Evolutionary conservation across 53 echinoderm and acorn worm species (phyloP).

Genomic region (Antedon mediterranea): DNA sequence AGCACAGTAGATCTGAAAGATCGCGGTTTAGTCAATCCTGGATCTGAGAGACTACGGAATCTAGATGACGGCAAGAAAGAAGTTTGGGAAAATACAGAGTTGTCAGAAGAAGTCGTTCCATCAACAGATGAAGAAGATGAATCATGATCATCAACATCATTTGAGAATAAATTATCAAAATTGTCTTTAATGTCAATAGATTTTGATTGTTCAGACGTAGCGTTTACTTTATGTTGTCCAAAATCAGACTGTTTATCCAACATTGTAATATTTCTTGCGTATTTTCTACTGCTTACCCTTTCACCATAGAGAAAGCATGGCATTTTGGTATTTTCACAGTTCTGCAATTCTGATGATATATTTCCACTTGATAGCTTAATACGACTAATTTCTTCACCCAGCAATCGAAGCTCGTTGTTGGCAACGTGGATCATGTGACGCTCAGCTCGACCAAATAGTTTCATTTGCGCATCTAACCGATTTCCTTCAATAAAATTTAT

Average conservation of each 20-base stretch:
- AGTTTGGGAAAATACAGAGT: neutral
- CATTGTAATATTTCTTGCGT: neutral
- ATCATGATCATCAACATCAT: neutral
- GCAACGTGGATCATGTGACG: slow-evolving; percentile 37
- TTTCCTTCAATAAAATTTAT: slow-evolving; percentile 57
- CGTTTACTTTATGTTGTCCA: neutral
- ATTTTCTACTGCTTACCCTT: slow-evolving; percentile 46
- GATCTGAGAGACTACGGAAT: neutral
- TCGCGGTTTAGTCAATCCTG: neutral
- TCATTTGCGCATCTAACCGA: slow-evolving; percentile 26
- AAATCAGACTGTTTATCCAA: neutral
- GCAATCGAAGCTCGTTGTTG: slow-evolving; percentile 44
- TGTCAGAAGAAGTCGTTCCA: neutral
- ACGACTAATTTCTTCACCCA: slow-evolving; percentile 33
- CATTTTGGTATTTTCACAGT: slow-evolving; percentile 18
- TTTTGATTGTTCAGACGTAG: neutral
- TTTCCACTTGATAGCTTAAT: slow-evolving; percentile 48
- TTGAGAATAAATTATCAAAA: neutral
- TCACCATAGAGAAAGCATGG: slow-evolving; percentile 87
- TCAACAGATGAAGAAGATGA: neutral
- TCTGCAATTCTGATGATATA: slow-evolving; percentile 21
- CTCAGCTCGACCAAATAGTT: slow-evolving; percentile 39
- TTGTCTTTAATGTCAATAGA: neutral
- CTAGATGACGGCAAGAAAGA: neutral
- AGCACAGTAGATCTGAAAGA: neutral